Conservation (phyloP, 1,140 invertebrate species). For the Sminthurides bifidus region DNA sequence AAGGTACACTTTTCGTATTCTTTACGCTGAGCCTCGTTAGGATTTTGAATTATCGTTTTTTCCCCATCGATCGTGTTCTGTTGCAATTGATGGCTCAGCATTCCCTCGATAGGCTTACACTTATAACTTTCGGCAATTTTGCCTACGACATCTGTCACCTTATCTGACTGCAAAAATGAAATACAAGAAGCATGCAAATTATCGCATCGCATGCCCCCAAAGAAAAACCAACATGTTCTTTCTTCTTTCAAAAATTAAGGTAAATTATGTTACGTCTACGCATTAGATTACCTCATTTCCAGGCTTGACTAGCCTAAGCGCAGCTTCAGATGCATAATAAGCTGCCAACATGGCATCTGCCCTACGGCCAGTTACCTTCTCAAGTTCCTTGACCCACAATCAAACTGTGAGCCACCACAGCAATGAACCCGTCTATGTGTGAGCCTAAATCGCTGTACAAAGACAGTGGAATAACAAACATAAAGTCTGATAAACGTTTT, state of each 20-base stretch:
- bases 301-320: slow-evolving; percentile 79
- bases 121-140: slow-evolving; percentile 84
- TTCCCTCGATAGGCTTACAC: slow-evolving; percentile 96
- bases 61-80: slow-evolving; percentile 96
- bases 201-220: too few species aligned
- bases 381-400: slow-evolving; percentile 64
- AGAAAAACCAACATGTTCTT: background rate
- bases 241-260: background rate
- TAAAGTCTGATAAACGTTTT: slow-evolving; percentile 1
- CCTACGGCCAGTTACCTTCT: slow-evolving; percentile 67
- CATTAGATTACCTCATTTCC: slow-evolving; percentile 60
- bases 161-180: slow-evolving; percentile 60
- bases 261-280: background rate
- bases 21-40: slow-evolving; percentile 91
- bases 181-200: slow-evolving; percentile 1
- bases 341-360: slow-evolving; percentile 94
- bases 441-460: slow-evolving; percentile 82
- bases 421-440: slow-evolving; percentile 98
- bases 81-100: slow-evolving; percentile 95
- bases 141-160: slow-evolving; percentile 83
- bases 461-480: background rate
- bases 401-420: slow-evolving; percentile 92
- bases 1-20: slow-evolving; percentile 96
- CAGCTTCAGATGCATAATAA: slow-evolving; percentile 86
- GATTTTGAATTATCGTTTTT: slow-evolving; percentile 98